Conservation (phyloP, 2,113 vertebrate genomes). For the Aplodontia rufa region DNA sequence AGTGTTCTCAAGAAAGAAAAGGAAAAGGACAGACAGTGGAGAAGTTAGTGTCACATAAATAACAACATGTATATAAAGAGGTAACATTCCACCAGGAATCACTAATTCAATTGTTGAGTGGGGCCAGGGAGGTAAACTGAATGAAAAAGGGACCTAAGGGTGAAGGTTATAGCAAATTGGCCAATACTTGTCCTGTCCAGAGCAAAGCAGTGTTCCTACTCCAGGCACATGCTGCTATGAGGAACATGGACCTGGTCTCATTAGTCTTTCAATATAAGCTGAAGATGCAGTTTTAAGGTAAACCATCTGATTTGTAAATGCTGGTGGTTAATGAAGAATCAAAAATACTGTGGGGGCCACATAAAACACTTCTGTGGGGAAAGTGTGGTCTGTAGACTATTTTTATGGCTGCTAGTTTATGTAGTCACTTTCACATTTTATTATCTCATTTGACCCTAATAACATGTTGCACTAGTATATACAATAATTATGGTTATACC, state of each 20-base stretch:
- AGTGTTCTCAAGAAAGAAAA: neutral
- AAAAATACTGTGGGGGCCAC: neutral
- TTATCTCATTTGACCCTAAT: neutral
- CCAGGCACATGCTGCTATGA: neutral
- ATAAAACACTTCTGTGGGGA: neutral
- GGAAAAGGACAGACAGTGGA: neutral
- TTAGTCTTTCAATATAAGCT: neutral
- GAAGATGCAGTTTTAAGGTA: neutral
- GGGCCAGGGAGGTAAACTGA: neutral
- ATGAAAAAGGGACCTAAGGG: too few species aligned
- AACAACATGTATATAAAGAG: neutral
- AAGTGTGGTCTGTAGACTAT: neutral
- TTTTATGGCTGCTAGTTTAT: neutral
- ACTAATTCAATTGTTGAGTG: neutral
- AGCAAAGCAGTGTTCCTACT: neutral
- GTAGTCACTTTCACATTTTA: neutral
- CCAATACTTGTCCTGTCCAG: neutral
- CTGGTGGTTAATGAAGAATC: neutral
- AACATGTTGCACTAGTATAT: neutral
- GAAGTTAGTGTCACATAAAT: neutral
- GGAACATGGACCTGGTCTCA: neutral
- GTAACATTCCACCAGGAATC: neutral
- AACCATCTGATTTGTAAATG: neutral
- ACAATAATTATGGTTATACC: neutral
- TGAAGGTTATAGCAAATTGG: neutral